A percentile compares a stretch with the other conserved stretches of the same genome.
These are phyloP conservation scores for Crocidura indochinensis DNA, from an alignment of 2,797 vertebrate species.

Conservation along the genomic window DNA sequence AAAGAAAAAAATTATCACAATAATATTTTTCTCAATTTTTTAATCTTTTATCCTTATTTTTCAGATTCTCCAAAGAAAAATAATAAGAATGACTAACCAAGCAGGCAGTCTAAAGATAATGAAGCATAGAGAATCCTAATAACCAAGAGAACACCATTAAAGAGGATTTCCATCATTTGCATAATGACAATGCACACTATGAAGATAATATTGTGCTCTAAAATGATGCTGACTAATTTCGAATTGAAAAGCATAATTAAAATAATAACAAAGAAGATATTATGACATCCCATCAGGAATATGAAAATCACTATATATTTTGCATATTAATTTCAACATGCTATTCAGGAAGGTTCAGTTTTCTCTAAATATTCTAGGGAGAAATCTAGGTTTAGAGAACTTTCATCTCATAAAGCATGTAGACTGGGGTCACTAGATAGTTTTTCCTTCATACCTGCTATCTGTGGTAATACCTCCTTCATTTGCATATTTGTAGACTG, in stretches of 20 bases:
- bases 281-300: neutral
- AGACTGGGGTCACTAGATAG: neutral
- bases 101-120: neutral
- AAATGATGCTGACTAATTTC: slow-evolving; percentile 11
- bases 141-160: neutral
- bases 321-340: neutral
- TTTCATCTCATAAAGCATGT: neutral
- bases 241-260: neutral
- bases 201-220: neutral
- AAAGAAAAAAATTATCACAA: no score
- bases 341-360: neutral
- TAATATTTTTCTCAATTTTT: neutral
- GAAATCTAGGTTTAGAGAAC: neutral
- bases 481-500: neutral
- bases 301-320: neutral
- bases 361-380: neutral
- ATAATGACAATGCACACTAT: neutral
- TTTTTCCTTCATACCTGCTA: neutral
- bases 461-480: neutral
- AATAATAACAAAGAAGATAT: neutral
- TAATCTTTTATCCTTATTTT: neutral
- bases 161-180: neutral
- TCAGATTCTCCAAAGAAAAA: neutral
- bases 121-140: neutral
- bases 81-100: neutral